Conservation (phyloP, 2,888 invertebrate species). For the Metellina segmentata region DNA sequence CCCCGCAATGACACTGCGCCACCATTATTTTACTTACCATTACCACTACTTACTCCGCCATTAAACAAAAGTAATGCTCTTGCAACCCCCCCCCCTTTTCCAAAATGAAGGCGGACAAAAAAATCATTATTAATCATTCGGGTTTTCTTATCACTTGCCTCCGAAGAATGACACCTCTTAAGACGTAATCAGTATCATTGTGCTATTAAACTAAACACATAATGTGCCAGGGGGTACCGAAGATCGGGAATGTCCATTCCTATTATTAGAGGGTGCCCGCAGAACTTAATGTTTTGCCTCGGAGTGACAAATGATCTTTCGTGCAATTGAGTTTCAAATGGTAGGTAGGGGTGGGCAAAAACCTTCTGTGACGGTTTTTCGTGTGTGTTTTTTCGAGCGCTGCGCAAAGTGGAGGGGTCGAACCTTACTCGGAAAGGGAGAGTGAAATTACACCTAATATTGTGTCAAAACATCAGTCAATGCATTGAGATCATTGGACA, state of each 20-base stretch:
- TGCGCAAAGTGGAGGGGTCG: neutral
- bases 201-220: constrained; percentile 65
- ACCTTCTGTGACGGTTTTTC: constrained; percentile 5
- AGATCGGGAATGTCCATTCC: constrained; percentile 38
- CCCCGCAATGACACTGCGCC: constrained; percentile 62
- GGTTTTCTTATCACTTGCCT: constrained; percentile 55
- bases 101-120: constrained; percentile 26
- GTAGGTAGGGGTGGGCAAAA: constrained; percentile 12
- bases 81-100: neutral
- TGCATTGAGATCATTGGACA: neutral
- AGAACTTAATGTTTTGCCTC: constrained; percentile 45
- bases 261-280: constrained; percentile 60
- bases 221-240: constrained; percentile 12
- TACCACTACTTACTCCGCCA: constrained; percentile 54
- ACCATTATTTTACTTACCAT: constrained; percentile 46
- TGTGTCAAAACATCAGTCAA: neutral
- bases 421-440: constrained; percentile 1
- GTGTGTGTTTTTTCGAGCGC: constrained; percentile 32
- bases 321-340: constrained; percentile 42
- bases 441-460: neutral
- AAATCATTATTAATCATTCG: constrained; percentile 68
- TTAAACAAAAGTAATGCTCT: constrained; percentile 72
- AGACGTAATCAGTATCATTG: constrained; percentile 74
- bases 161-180: constrained; percentile 58
- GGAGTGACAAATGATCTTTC: constrained; percentile 65